Evolutionary conservation across 2,797 vertebrate species (phyloP).

Genomic region (Sternotherus odoratus): DNA sequence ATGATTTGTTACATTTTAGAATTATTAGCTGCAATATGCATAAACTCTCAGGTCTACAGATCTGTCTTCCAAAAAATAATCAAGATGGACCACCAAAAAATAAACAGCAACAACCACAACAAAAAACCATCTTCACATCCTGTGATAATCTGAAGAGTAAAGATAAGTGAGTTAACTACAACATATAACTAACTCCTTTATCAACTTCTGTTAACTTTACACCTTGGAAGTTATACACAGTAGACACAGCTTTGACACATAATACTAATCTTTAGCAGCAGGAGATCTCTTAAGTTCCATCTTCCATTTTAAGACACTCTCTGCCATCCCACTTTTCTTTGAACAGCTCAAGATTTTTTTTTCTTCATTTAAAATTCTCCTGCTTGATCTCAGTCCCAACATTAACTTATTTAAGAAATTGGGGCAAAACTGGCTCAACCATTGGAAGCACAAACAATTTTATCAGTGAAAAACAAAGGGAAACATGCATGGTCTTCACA

Average conservation of each 20-base stretch:
- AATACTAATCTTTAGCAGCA: too few species aligned
- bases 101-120: neutral
- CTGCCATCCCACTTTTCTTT: neutral
- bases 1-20: neutral
- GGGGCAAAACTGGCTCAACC: neutral
- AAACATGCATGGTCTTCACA: neutral
- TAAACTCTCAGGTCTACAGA: neutral
- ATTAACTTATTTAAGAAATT: neutral
- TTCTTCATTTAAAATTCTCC: neutral
- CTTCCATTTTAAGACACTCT: neutral
- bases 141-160: neutral
- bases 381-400: neutral
- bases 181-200: neutral
- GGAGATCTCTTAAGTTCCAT: too few species aligned
- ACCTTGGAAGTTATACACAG: neutral
- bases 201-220: neutral
- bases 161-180: neutral
- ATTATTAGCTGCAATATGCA: neutral
- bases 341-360: neutral
- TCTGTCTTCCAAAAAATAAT: neutral
- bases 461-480: neutral
- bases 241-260: neutral
- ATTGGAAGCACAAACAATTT: neutral
- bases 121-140: accelerated
- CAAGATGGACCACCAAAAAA: neutral